These are phyloP conservation scores for Aldrovandia affinis DNA, from an alignment of 2,797 vertebrate genomes.

Conservation along the genomic window DNA sequence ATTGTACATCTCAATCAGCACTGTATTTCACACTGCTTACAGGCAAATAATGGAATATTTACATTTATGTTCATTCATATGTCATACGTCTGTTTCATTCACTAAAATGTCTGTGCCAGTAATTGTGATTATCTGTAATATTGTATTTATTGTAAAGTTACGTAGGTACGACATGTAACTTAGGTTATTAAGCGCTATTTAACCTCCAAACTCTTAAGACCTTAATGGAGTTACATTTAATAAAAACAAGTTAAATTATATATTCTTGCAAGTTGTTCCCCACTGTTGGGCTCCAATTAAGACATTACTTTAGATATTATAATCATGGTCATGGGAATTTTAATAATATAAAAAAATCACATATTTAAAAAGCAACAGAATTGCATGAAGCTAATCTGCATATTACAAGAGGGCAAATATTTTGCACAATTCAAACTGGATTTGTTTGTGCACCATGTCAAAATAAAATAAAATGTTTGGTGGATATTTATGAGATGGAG, in stretches of 20 bases:
- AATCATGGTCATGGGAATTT: background rate
- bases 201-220: constrained; percentile 2
- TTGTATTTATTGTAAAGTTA: constrained; percentile 21
- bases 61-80: background rate
- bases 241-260: background rate
- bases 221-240: background rate
- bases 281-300: background rate
- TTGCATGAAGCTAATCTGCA: background rate
- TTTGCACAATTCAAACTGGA: background rate
- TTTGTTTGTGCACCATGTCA: background rate
- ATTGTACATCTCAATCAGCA: background rate
- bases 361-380: background rate
- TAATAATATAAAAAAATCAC: background rate
- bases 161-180: background rate
- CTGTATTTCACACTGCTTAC: background rate
- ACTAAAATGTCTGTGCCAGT: background rate
- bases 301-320: background rate
- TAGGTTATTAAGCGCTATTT: background rate
- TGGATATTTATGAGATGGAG: background rate
- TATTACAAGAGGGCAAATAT: background rate
- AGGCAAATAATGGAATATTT: background rate
- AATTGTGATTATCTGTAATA: constrained; percentile 7
- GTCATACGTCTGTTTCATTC: background rate
- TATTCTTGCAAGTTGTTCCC: background rate
- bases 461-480: background rate